These are phyloP conservation scores for Caretta caretta DNA, from an alignment of 2,113 vertebrate species.

Conservation along the genomic window DNA sequence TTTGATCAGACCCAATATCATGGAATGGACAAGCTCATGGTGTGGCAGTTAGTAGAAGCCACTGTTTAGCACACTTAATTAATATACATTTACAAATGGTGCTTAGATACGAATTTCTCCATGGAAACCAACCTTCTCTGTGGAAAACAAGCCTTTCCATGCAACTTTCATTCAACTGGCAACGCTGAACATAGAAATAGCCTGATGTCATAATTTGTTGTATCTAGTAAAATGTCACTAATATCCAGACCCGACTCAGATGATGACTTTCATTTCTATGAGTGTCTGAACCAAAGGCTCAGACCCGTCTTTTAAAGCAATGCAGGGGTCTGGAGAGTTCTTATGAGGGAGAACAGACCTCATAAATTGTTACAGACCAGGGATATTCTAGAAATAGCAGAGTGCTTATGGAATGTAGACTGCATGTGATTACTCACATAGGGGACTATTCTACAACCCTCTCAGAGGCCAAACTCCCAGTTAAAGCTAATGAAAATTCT, in stretches of 20 bases:
- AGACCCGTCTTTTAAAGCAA: conserved; percentile 13
- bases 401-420: conserved; percentile 42
- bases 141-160: conserved; percentile 24
- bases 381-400: conserved; percentile 29
- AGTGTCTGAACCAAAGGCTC: neutral
- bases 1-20: neutral
- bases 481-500: neutral
- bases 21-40: neutral
- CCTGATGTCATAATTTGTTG: neutral
- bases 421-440: neutral
- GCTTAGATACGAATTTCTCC: neutral
- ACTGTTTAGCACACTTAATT: neutral
- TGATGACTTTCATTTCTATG: neutral
- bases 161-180: neutral
- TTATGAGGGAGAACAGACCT: neutral
- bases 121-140: conserved; percentile 6
- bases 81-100: conserved; percentile 23
- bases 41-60: neutral
- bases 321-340: neutral
- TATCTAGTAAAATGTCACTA: neutral
- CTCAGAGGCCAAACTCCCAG: neutral
- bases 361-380: neutral
- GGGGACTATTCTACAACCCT: neutral
- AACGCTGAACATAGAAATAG: neutral
- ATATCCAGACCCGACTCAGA: neutral